Percentiles rank a stretch among this genome's conserved stretches.
These are phyloP conservation scores for Nothocercus nigrocapillus DNA, from an alignment of 2,113 vertebrate species.

Conservation along the genomic window DNA sequence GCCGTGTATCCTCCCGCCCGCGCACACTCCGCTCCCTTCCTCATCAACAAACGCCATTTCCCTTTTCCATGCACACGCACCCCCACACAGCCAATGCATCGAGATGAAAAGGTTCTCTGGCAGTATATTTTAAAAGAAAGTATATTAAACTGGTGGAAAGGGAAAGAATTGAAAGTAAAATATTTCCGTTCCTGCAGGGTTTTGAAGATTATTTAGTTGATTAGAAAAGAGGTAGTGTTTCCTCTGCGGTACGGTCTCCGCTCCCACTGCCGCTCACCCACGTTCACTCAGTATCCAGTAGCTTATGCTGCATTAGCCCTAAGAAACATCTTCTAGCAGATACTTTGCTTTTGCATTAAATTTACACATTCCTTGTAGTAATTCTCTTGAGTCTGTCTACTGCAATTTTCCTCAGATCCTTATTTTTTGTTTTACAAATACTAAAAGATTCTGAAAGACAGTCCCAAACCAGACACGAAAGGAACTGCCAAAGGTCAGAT, in stretches of 20 bases:
- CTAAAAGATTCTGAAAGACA: constrained; percentile 10
- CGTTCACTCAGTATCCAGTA: neutral
- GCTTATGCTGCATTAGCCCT: constrained; percentile 15
- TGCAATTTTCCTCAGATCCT: constrained; percentile 44
- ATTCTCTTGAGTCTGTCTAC: constrained; percentile 1
- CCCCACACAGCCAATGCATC: neutral
- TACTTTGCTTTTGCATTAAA: constrained; percentile 59
- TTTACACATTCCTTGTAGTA: constrained; percentile 47
- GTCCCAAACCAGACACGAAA: neutral
- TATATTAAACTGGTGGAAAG: neutral
- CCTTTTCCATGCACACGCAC: neutral
- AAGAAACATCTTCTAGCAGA: constrained; percentile 63
- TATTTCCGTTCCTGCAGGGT: neutral
- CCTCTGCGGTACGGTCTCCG: neutral
- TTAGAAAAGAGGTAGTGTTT: neutral
- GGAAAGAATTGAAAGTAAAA: neutral
- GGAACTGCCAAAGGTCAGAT: constrained; percentile 14
- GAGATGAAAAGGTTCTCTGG: neutral
- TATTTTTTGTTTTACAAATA: neutral
- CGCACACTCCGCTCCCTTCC: neutral
- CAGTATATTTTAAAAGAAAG: neutral
- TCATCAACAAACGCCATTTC: neutral
- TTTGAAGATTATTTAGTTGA: constrained; percentile 18
- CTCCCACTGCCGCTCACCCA: neutral
- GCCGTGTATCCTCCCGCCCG: neutral